These are phyloP conservation scores for Rhagonycha fulva DNA, from an alignment of 2,888 invertebrate species.

Conservation along the genomic window DNA sequence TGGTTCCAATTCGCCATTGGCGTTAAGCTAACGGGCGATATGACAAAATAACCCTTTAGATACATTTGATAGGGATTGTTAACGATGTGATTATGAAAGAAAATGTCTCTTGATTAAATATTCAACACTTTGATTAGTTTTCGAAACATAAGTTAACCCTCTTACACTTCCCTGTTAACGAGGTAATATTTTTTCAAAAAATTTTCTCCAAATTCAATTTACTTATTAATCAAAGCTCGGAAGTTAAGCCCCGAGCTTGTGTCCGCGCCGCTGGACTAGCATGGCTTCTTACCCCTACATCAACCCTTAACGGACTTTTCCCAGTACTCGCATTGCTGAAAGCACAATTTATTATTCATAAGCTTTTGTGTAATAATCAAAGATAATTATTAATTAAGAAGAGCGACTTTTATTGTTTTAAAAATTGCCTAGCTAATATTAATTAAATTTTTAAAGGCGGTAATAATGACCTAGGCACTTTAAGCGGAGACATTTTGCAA, in stretches of 20 bases:
- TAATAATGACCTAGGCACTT: slow-evolving; percentile 26
- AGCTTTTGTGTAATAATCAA: slow-evolving; percentile 41
- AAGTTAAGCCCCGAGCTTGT: slow-evolving; percentile 48
- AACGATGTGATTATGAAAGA: slow-evolving; percentile 53
- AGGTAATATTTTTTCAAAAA: neutral
- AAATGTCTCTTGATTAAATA: slow-evolving; percentile 42
- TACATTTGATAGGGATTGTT: slow-evolving; percentile 52
- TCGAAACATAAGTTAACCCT: slow-evolving; percentile 1
- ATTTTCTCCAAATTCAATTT: neutral
- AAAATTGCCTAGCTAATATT: neutral
- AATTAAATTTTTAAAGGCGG: slow-evolving; percentile 17
- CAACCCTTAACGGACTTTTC: slow-evolving; percentile 33
- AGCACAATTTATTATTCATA: slow-evolving; percentile 51
- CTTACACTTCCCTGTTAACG: neutral
- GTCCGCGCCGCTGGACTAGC: slow-evolving; percentile 61
- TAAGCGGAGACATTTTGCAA: slow-evolving; percentile 34
- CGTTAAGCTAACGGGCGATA: slow-evolving; percentile 46
- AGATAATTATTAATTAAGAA: neutral
- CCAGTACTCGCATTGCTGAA: slow-evolving; percentile 25
- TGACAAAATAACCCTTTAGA: slow-evolving; percentile 48
- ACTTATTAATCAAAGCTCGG: neutral
- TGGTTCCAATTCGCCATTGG: slow-evolving; percentile 49
- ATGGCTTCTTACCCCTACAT: slow-evolving; percentile 59
- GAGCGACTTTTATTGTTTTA: neutral
- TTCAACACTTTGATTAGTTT: slow-evolving; percentile 19